Base-by-base conservation (phyloP, 2,113 vertebrate species). In the Centropristis striata region DNA sequence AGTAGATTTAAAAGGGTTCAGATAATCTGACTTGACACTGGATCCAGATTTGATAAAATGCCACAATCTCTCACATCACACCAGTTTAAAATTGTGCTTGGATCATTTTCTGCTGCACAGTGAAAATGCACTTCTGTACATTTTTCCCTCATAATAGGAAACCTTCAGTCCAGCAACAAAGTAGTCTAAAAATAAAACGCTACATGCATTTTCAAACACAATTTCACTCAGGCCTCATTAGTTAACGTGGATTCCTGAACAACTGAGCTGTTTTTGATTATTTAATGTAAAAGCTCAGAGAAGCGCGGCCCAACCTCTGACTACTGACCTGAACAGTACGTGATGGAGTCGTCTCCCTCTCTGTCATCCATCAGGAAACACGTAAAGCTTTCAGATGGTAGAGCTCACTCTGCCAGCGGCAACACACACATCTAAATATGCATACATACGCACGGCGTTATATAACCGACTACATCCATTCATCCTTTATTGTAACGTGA, bases 261-360 rank as follows among this genome's bases (percentile, higher is more conserved):
- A 41, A 18, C 21, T 15, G 53, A 49, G 54, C 41, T 67, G 59
- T 41, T 28, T 64, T 32, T 42, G 28, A 76, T 65, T 44, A 25
- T 50, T 63, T 27, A 49, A 67, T 63, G 49, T 42, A 67, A 18
- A 9, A 15, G 27, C 58, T 51, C 47, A 47, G 59, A 63, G 59
- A 4, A 66, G 55, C 10, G 36, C 25, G 9, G 58, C 3, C 1
- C 14, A 18, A 27, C 61, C 32, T 18, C 21, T 47, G 53, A 66
- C 44, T 59, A 37, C 25, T 83, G 75, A 86, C 77, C 61, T 83
- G 80, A 58, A 68, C n/a, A 3, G 63, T 9, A 49, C 13, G 14
- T 25, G 71, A 61, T 36, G 66, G 71, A 81, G 55, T 78, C 61
- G 53, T 67, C 63, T 51, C 59, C 66, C 53, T 75, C 53, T 20